Percentiles rank a stretch among this genome's conserved stretches.
Evolutionary conservation across 2,888 invertebrate genomes (phyloP).

Genomic region (Diachrysia chrysitis): DNA sequence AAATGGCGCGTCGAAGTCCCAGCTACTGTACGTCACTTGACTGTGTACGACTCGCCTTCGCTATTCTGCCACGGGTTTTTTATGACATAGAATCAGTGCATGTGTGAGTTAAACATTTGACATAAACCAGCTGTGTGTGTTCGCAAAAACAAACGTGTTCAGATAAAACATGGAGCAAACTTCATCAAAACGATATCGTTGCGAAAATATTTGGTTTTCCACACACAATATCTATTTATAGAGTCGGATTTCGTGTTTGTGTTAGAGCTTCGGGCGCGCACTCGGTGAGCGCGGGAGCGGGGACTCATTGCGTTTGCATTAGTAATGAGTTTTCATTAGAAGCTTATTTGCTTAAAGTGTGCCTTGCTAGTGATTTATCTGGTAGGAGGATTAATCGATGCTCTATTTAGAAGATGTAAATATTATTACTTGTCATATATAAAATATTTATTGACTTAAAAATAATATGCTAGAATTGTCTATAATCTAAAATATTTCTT

Average conservation of each 20-base stretch:
- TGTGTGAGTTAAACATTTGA: constrained; percentile 18
- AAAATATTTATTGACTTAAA: no score
- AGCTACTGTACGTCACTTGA: constrained; percentile 22
- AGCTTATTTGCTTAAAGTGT: background rate
- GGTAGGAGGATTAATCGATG: background rate
- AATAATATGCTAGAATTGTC: no score
- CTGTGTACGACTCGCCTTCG: constrained; percentile 34
- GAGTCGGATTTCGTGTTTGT: constrained; percentile 61
- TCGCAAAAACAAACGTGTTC: constrained; percentile 53
- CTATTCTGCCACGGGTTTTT: constrained; percentile 30
- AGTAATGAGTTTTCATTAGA: background rate
- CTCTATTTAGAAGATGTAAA: background rate
- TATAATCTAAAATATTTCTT: no score
- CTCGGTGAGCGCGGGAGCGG: constrained; percentile 15
- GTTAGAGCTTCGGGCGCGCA: constrained; percentile 40
- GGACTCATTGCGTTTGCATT: background rate
- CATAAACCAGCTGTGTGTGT: constrained; percentile 24
- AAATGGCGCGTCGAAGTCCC: constrained; percentile 13
- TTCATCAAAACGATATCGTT: constrained; percentile 62
- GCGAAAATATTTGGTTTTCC: constrained; percentile 60
- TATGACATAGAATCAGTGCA: constrained; percentile 27
- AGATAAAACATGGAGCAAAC: constrained; percentile 55
- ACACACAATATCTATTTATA: constrained; percentile 64
- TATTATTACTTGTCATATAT: background rate
- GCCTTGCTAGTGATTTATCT: background rate